These are phyloP conservation scores for Drosophila subpulchrella DNA, from an alignment of 1,140 invertebrate species.

Conservation along the genomic window DNA sequence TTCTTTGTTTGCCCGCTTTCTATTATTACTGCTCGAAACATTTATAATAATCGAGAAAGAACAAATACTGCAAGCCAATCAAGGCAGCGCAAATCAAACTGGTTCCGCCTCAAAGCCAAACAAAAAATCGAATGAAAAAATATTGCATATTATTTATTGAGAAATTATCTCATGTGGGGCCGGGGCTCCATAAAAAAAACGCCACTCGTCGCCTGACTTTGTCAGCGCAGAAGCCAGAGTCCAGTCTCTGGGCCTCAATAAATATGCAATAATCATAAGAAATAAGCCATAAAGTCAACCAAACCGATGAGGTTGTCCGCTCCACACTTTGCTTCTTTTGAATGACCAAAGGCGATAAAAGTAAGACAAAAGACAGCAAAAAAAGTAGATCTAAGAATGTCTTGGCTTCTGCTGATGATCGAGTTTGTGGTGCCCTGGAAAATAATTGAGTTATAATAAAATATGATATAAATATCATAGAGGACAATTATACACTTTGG, in stretches of 20 bases:
- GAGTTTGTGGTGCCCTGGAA: neutral
- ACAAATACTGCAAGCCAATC: constrained; percentile 50
- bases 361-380: constrained; percentile 16
- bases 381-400: neutral
- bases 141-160: constrained; percentile 67
- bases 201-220: constrained; percentile 23
- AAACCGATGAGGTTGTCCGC: constrained; percentile 17
- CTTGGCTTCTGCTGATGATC: neutral
- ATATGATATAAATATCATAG: too few species aligned
- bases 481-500: too few species aligned
- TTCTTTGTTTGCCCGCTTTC: constrained; percentile 37
- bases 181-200: constrained; percentile 42
- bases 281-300: constrained; percentile 53
- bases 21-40: constrained; percentile 25
- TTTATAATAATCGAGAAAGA: constrained; percentile 1
- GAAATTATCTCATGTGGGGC: constrained; percentile 60
- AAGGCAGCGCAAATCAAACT: constrained; percentile 57
- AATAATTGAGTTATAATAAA: neutral
- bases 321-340: neutral
- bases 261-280: constrained; percentile 70
- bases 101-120: constrained; percentile 41
- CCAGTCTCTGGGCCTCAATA: constrained; percentile 41
- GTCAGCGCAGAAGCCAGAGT: constrained; percentile 22
- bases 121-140: constrained; percentile 30
- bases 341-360: constrained; percentile 28